A percentile compares a stretch with the other conserved stretches of the same genome.
phyloP scores from a whole-genome alignment of 2,113 vertebrate species.

The Ascaphus truei region DNA sequence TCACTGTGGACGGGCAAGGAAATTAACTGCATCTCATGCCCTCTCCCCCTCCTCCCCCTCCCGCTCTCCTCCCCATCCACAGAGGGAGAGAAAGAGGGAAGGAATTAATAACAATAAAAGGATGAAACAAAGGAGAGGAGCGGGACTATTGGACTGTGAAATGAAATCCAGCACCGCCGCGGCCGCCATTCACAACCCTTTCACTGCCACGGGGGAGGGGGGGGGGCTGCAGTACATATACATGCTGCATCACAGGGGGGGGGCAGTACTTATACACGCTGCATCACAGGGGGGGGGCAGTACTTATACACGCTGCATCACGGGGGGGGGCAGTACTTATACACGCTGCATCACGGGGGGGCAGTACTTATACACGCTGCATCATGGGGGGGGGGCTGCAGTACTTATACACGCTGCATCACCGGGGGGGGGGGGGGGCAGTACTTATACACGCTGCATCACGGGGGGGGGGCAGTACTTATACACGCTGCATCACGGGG shows the following conservation, averaged over 20 bases:
- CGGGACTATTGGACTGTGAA: conserved; percentile 28
- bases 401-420: too few species aligned
- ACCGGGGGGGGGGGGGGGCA: too few species aligned
- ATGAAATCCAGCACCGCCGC: conserved; percentile 18
- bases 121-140: conserved; percentile 25
- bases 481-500: too few species aligned
- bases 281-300: too few species aligned
- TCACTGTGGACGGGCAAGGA: conserved; percentile 15
- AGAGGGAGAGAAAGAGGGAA: conserved; percentile 5
- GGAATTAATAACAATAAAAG: conserved; percentile 35
- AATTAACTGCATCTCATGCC: conserved; percentile 3
- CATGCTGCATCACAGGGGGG: not conserved
- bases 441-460: too few species aligned
- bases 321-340: too few species aligned
- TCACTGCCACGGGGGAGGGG: not conserved
- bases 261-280: too few species aligned
- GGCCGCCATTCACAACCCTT: not conserved
- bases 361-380: too few species aligned
- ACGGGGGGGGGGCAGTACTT: too few species aligned
- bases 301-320: too few species aligned
- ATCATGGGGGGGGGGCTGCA: too few species aligned
- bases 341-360: too few species aligned
- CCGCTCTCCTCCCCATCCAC: conserved; percentile 1
- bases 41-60: not conserved
- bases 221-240: not conserved